phyloP scores from a whole-genome alignment of 2,797 vertebrate genomes.

The Molossus molossus region DNA sequence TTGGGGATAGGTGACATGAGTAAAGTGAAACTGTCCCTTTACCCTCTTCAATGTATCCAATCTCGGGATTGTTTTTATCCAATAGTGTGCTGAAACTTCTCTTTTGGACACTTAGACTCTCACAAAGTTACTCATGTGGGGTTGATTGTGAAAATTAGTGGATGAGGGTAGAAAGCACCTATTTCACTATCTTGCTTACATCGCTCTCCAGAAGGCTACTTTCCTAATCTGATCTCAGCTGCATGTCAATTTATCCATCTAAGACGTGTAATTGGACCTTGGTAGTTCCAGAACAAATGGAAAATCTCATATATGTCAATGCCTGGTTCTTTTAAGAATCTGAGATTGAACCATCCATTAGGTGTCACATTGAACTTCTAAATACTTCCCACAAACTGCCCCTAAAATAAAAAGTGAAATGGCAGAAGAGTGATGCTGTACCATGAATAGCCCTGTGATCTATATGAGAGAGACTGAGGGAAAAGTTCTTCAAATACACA shows the following conservation, averaged over 20 bases:
- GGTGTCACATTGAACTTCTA: background rate
- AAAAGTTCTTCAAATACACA: background rate
- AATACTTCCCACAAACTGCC: background rate
- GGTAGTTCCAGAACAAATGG: background rate
- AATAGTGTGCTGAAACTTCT: background rate
- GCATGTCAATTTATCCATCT: background rate
- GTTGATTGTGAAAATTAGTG: background rate
- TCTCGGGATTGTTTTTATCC: background rate
- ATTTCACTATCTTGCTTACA: background rate
- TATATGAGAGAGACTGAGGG: background rate
- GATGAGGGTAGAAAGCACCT: background rate
- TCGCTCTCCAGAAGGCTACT: background rate
- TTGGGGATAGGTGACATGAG: background rate
- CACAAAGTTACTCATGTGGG: background rate
- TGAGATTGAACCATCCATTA: background rate
- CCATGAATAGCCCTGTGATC: background rate
- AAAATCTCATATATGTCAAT: background rate
- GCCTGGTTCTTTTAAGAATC: background rate
- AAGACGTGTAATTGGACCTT: background rate
- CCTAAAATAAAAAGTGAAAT: slow-evolving; percentile 39
- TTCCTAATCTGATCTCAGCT: background rate
- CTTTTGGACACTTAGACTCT: background rate
- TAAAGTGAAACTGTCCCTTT: background rate
- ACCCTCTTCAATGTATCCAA: background rate
- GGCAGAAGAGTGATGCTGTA: background rate